Conservation (phyloP, 2,888 invertebrate genomes). For the Cosmorhoe ocellata region DNA sequence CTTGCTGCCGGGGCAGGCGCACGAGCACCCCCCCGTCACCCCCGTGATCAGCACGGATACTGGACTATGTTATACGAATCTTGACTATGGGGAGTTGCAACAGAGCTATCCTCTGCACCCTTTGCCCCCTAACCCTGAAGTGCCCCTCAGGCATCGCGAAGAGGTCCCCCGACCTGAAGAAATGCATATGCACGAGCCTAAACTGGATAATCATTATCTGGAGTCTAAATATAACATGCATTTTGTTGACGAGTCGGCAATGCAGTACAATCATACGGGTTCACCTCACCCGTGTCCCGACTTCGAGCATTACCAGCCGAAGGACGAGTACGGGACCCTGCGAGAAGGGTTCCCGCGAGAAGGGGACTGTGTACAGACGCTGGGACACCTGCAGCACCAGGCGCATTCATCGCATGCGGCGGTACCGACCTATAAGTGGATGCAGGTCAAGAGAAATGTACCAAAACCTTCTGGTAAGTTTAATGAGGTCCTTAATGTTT, state of each 20-base stretch:
- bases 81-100: conserved; percentile 86
- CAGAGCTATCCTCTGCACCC: conserved; percentile 79
- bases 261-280: conserved; percentile 68
- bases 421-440: conserved; percentile 98
- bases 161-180: conserved; percentile 81
- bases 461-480: conserved; percentile 94
- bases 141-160: conserved; percentile 73
- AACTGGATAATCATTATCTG: conserved; percentile 75
- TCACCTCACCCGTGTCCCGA: conserved; percentile 81
- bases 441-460: conserved; percentile 98
- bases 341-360: conserved; percentile 63
- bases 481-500: no score
- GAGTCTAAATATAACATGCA: conserved; percentile 81
- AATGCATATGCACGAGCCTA: conserved; percentile 71
- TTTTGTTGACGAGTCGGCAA: conserved; percentile 69
- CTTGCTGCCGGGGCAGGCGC: conserved; percentile 68
- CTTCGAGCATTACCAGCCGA: conserved; percentile 84
- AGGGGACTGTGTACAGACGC: conserved; percentile 59
- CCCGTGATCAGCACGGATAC: conserved; percentile 92
- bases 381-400: conserved; percentile 62
- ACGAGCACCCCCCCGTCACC: conserved; percentile 70
- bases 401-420: conserved; percentile 81
- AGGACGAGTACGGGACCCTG: conserved; percentile 81
- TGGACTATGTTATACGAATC: conserved; percentile 94
- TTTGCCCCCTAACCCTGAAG: conserved; percentile 78